Evolutionary conservation across 2,888 invertebrate species (phyloP).

Genomic region (Ametastegia equiseti): DNA sequence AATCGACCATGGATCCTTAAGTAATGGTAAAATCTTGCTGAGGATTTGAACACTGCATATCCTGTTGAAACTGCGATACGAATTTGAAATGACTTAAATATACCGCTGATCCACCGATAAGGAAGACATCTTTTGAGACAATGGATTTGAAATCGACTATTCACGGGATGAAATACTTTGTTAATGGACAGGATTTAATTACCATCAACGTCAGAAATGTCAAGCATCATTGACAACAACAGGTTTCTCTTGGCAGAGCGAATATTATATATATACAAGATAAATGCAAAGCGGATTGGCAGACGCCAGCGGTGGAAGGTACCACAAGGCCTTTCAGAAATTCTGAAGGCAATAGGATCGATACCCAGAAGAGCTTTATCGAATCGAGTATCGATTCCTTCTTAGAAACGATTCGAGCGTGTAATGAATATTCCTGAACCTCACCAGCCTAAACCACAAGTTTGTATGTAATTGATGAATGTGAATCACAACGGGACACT

Average conservation of each 20-base stretch:
- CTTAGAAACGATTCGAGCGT: not conserved
- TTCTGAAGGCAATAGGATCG: not conserved
- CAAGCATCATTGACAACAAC: constrained; percentile 13
- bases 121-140: not conserved
- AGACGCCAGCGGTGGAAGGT: not conserved
- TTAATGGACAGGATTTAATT: not conserved
- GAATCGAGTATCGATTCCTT: not conserved
- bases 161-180: not conserved
- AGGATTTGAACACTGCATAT: not conserved
- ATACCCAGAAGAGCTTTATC: constrained; percentile 14
- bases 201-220: constrained; percentile 1
- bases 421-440: not conserved
- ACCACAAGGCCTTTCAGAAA: not conserved
- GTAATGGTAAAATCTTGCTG: not conserved
- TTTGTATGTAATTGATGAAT: not conserved
- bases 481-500: not conserved
- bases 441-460: not conserved
- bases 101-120: not conserved
- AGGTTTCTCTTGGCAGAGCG: not conserved
- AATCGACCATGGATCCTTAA: not conserved
- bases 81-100: not conserved
- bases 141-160: constrained; percentile 1
- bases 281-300: constrained; percentile 5
- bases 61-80: not conserved
- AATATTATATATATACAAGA: not conserved